phyloP scores from a whole-genome alignment of 2,888 invertebrate species.

The Oscheius onirici region DNA sequence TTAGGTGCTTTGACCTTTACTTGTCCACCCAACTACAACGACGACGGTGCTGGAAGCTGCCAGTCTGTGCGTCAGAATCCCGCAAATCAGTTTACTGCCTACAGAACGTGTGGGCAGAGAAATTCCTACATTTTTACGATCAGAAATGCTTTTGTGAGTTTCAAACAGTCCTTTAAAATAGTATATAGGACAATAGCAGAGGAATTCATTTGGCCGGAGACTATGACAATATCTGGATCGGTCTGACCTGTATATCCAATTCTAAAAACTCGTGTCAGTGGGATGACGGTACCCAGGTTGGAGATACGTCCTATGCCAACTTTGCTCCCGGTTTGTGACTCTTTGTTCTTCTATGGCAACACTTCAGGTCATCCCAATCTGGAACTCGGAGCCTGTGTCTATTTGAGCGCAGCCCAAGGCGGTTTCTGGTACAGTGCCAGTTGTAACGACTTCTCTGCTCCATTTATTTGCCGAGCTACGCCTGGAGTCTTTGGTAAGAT shows the following conservation, averaged over 20 bases:
- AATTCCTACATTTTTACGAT: not conserved
- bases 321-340: not conserved
- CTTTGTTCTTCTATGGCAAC: not conserved
- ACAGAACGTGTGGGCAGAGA: not conserved
- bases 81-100: not conserved
- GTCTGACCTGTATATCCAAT: conserved; percentile 2
- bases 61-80: not conserved
- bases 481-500: conserved; percentile 11
- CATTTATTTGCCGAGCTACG: not conserved
- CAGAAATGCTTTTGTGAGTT: not conserved
- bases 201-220: not conserved
- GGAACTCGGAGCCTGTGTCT: conserved; percentile 1
- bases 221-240: conserved; percentile 17
- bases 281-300: not conserved
- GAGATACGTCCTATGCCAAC: not conserved
- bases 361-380: conserved; percentile 1
- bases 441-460: not conserved
- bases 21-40: no score
- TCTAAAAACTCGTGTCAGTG: not conserved
- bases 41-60: no score
- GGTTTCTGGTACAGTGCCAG: conserved; percentile 2
- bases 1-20: no score
- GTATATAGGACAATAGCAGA: conserved; percentile 5
- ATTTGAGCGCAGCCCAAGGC: not conserved
- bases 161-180: not conserved